Evolutionary conservation across 2,797 vertebrate species (phyloP).

Genomic region (Thunnus albacares): DNA sequence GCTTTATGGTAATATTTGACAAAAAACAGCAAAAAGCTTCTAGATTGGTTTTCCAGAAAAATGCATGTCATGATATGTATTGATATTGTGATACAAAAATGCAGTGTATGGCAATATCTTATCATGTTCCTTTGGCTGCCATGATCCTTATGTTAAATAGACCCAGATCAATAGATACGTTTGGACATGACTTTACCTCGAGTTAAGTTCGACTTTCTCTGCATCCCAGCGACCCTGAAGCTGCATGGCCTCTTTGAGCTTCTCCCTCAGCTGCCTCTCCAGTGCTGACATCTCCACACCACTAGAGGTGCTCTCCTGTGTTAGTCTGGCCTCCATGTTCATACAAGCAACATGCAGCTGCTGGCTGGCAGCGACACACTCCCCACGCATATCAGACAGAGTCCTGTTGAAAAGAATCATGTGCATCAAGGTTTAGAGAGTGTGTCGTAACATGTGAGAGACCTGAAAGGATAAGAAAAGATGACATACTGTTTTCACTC

Average conservation of each 20-base stretch:
- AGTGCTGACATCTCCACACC: conserved; percentile 75
- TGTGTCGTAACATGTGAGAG: conserved; percentile 8
- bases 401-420: conserved; percentile 79
- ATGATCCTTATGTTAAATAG: neutral
- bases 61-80: neutral
- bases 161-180: neutral
- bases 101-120: neutral
- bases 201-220: conserved; percentile 88
- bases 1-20: too few species aligned
- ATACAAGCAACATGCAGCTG: conserved; percentile 85
- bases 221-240: conserved; percentile 87
- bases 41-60: neutral
- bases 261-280: conserved; percentile 86
- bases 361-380: conserved; percentile 76
- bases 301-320: conserved; percentile 67
- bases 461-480: conserved; percentile 4
- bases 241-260: conserved; percentile 87
- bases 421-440: conserved; percentile 23
- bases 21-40: neutral
- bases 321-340: conserved; percentile 79
- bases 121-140: neutral
- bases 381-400: conserved; percentile 85
- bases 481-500: conserved; percentile 27
- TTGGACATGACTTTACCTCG: conserved; percentile 81
- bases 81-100: neutral